phyloP scores from a whole-genome alignment of 2,113 vertebrate genomes.

The Lynx canadensis region DNA sequence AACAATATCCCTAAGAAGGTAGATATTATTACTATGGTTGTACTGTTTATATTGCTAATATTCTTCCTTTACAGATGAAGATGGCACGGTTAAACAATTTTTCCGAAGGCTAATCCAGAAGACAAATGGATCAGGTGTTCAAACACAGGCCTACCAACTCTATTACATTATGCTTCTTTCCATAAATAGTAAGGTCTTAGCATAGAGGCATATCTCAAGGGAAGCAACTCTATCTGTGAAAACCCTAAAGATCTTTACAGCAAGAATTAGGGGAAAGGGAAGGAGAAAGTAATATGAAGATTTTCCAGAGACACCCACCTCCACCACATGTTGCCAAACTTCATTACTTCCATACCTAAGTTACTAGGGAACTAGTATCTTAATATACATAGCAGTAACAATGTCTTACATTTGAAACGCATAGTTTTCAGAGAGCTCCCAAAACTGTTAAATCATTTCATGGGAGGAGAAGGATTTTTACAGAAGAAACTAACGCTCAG shows the following conservation, averaged over 20 bases:
- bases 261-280: constrained; percentile 12
- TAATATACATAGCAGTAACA: background rate
- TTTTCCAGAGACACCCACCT: constrained; percentile 20
- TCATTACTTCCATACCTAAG: constrained; percentile 19
- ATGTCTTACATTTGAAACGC: background rate
- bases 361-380: background rate
- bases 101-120: constrained; percentile 23
- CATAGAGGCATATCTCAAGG: background rate
- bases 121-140: constrained; percentile 43
- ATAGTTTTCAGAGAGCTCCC: constrained; percentile 8
- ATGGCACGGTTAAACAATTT: constrained; percentile 33
- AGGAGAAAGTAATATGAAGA: constrained; percentile 20
- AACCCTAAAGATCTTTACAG: constrained; percentile 11
- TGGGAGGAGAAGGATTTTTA: background rate
- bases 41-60: background rate
- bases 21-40: background rate
- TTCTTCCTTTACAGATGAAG: constrained; percentile 50
- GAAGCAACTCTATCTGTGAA: constrained; percentile 25
- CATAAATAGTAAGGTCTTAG: constrained; percentile 38
- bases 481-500: constrained; percentile 43
- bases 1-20: background rate
- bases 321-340: background rate
- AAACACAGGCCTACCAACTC: constrained; percentile 15
- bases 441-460: constrained; percentile 22
- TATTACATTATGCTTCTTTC: background rate